Percentiles rank a stretch among this genome's conserved stretches.
Conservation (phyloP, 2,113 vertebrate genomes). For the Albula glossodonta region DNA sequence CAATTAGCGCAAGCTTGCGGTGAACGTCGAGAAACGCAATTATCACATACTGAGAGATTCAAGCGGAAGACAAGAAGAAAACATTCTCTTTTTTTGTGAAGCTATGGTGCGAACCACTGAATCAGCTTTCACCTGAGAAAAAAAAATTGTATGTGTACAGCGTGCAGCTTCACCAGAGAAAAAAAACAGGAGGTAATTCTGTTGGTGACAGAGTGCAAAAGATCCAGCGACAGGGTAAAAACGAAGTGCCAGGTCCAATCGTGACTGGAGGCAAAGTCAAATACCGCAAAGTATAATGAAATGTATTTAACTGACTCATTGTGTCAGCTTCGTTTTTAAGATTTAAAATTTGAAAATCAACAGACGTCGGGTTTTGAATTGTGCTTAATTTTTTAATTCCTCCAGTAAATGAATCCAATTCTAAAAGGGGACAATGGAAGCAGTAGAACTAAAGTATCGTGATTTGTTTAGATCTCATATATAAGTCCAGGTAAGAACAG, state of each 20-base stretch:
- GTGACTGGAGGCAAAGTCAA: not conserved
- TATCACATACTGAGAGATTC: not conserved
- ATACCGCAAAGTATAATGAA: not conserved
- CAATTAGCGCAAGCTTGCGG: not conserved
- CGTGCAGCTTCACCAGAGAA: not conserved
- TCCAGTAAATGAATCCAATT: too few relatives aligned
- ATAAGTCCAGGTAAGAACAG: too few relatives aligned
- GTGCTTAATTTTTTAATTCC: too few relatives aligned
- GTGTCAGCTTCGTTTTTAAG: not conserved
- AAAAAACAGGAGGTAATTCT: not conserved
- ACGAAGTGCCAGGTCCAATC: not conserved
- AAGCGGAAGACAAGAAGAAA: not conserved
- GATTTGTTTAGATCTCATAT: not conserved
- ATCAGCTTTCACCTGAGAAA: not conserved
- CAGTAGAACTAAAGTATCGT: too few relatives aligned
- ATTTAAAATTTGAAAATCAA: not conserved
- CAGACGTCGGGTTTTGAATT: too few relatives aligned
- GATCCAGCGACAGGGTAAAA: conserved; percentile 1
- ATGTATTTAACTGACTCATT: not conserved
- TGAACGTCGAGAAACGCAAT: not conserved
- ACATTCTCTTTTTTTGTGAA: not conserved
- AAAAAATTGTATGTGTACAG: not conserved
- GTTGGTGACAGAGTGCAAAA: conserved; percentile 2
- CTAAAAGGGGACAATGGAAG: too few relatives aligned
- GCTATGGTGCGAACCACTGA: not conserved